Conservation (phyloP, 1,140 invertebrate species). For the Aphelenchoides avenae region DNA sequence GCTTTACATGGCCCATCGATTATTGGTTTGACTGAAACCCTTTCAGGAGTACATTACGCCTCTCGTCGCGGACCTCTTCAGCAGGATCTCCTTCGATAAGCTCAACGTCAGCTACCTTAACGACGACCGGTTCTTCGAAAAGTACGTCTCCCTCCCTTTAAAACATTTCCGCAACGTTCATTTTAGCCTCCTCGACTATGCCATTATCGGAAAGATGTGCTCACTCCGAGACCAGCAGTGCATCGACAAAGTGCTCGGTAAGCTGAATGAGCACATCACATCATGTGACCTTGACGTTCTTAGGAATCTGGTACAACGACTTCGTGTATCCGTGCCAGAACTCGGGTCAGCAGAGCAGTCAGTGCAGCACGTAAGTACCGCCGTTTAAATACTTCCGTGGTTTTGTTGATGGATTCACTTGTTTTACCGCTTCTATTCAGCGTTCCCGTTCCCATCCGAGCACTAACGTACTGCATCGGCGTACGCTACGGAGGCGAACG, state of each 20-base stretch:
- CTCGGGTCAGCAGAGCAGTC: conserved; percentile 17
- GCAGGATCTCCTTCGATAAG: conserved; percentile 35
- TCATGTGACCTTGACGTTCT: too few species aligned
- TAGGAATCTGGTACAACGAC: conserved; percentile 27
- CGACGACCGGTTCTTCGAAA: conserved; percentile 42
- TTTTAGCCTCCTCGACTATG: conserved; percentile 28
- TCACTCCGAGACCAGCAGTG: conserved; percentile 32
- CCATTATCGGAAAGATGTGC: conserved; percentile 42
- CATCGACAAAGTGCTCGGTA: too few species aligned
- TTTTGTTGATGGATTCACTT: too few species aligned
- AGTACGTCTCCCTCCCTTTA: conserved; percentile 25
- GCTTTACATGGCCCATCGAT: too few species aligned
- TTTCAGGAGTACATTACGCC: conserved; percentile 34
- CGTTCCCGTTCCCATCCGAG: conserved; percentile 72
- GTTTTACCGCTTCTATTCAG: conserved; percentile 63
- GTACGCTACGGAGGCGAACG: conserved; percentile 69
- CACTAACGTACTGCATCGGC: conserved; percentile 73
- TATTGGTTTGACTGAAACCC: too few species aligned
- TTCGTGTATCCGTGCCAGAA: conserved; percentile 42
- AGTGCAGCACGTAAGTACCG: conserved; percentile 25
- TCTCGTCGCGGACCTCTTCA: conserved; percentile 24
- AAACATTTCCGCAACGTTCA: background rate
- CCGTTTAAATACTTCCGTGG: background rate
- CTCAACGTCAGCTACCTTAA: conserved; percentile 33
- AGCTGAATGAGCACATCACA: too few species aligned